Conservation (phyloP, 2,888 invertebrate species). For the Cataglyphis altisquamis region DNA sequence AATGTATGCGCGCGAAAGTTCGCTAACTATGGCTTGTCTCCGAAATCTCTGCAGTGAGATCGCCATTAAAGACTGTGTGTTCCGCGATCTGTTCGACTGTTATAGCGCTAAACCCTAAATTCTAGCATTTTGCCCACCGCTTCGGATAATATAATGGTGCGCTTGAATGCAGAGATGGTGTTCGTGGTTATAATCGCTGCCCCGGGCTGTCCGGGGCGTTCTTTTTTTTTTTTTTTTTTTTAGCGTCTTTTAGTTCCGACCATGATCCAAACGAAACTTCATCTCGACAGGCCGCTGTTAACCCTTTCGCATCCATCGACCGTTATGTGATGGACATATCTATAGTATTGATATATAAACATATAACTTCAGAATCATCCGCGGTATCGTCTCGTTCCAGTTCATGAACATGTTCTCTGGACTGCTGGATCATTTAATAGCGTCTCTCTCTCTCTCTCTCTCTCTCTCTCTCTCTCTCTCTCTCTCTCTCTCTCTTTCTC, state of each 20-base stretch:
- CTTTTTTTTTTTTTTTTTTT: conserved; percentile 8
- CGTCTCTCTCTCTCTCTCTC: not conserved
- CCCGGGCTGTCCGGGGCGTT: conserved; percentile 67
- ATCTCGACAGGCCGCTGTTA: conserved; percentile 20
- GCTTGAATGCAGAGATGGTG: conserved; percentile 73
- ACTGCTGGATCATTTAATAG: conserved; percentile 32
- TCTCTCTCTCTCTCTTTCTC: no score
- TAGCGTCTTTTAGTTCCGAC: conserved; percentile 49
- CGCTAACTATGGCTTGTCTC: conserved; percentile 73
- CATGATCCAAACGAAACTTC: conserved; percentile 32
- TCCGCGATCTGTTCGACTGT: conserved; percentile 79
- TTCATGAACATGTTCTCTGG: conserved; percentile 28
- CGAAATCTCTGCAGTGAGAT: conserved; percentile 58
- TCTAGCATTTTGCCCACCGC: conserved; percentile 72
- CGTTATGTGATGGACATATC: conserved; percentile 38
- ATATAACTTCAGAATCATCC: conserved; percentile 14
- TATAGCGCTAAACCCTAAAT: conserved; percentile 79
- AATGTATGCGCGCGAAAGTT: conserved; percentile 8
- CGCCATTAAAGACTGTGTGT: conserved; percentile 76
- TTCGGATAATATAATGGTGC: conserved; percentile 75
- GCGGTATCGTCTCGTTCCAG: conserved; percentile 34
- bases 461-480: no score
- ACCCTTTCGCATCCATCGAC: conserved; percentile 27
- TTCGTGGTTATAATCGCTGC: conserved; percentile 76
- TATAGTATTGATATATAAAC: conserved; percentile 33